Evolutionary conservation across 2,113 vertebrate species (phyloP).

Genomic region (Toxotes chatareus): DNA sequence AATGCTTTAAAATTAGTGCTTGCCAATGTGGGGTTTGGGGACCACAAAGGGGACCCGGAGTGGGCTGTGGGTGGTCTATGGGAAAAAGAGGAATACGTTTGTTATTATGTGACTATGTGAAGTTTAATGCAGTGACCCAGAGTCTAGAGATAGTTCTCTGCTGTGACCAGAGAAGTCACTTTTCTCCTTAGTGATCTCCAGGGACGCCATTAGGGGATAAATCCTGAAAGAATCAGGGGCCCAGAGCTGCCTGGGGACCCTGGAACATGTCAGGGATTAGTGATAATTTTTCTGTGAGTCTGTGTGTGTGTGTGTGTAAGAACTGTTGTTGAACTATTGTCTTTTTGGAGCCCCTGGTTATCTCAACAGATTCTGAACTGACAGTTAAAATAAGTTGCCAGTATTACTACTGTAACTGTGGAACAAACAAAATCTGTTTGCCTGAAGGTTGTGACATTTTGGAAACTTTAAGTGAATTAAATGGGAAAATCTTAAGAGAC

Average conservation of each 20-base stretch:
- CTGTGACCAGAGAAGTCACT: background rate
- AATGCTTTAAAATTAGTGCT: background rate
- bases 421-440: background rate
- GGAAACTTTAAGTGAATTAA: no score
- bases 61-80: background rate
- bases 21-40: background rate
- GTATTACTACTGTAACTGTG: background rate
- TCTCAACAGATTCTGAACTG: background rate
- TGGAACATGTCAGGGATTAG: conserved; percentile 26
- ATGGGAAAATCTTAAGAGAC: no score
- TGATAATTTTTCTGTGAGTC: background rate
- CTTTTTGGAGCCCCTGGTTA: background rate
- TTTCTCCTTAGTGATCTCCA: background rate
- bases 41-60: background rate
- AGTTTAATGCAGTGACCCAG: background rate
- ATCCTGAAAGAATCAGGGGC: background rate
- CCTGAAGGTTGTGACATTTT: background rate
- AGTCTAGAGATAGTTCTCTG: background rate
- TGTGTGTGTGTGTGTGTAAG: background rate
- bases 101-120: background rate
- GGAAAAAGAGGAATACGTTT: background rate
- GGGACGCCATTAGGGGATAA: background rate
- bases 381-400: background rate
- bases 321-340: background rate
- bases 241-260: conserved; percentile 9